phyloP scores from a whole-genome alignment of 2,888 invertebrate genomes.

The Ormyrus rosae region DNA sequence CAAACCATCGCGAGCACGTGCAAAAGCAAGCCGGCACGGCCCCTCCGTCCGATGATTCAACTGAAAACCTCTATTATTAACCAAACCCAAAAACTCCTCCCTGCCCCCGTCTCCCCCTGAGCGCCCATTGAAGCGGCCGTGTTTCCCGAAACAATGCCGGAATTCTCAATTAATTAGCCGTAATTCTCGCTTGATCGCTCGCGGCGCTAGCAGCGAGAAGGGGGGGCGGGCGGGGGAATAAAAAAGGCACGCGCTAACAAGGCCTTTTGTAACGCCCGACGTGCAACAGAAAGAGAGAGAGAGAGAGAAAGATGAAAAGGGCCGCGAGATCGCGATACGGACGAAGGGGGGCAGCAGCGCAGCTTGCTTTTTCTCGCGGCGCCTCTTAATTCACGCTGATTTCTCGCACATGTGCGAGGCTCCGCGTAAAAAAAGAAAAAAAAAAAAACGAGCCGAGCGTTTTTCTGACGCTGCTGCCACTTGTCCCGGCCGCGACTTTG shows the following conservation, averaged over 20 bases:
- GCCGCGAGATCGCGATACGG: slow-evolving; percentile 17
- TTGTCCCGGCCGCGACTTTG: neutral
- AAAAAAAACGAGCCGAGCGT: slow-evolving; percentile 16
- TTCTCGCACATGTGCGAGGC: slow-evolving; percentile 17
- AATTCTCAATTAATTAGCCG: slow-evolving; percentile 19
- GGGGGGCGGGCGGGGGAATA: neutral
- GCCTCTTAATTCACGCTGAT: slow-evolving; percentile 46
- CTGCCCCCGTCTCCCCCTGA: too few species aligned
- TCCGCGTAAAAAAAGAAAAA: too few species aligned
- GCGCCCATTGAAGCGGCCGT: too few species aligned
- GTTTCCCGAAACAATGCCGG: neutral
- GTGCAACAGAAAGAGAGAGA: neutral
- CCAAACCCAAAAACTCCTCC: too few species aligned
- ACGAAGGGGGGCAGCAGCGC: neutral
- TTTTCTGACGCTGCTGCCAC: slow-evolving; percentile 19
- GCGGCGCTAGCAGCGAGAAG: too few species aligned
- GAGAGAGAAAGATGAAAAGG: slow-evolving; percentile 30
- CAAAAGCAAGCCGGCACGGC: too few species aligned
- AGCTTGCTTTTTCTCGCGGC: slow-evolving; percentile 9
- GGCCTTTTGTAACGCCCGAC: slow-evolving; percentile 19
- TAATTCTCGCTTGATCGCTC: slow-evolving; percentile 5
- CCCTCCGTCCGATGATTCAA: too few species aligned
- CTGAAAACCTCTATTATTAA: too few species aligned
- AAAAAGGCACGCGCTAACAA: slow-evolving; percentile 28
- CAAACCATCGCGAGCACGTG: too few species aligned